phyloP scores from a whole-genome alignment of 2,797 vertebrate genomes.

The Pseudocheirus occidentalis region DNA sequence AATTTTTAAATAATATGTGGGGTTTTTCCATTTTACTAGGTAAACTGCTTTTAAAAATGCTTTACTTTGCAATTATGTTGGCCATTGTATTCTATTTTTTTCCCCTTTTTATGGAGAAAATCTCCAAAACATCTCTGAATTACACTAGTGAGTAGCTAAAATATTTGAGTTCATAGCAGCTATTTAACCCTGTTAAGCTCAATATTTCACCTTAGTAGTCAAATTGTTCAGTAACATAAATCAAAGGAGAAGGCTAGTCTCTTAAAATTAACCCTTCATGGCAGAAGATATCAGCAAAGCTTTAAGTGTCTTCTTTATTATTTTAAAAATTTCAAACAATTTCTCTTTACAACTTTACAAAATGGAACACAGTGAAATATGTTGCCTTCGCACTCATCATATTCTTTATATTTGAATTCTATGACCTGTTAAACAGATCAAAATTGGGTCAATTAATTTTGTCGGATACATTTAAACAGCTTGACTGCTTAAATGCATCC shows the following conservation, averaged over 20 bases:
- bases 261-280: constrained; percentile 62
- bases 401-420: background rate
- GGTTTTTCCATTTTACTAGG: constrained; percentile 16
- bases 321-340: constrained; percentile 12
- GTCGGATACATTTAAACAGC: constrained; percentile 24
- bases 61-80: constrained; percentile 30
- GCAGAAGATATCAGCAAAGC: constrained; percentile 31
- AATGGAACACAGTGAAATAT: background rate
- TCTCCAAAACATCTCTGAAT: constrained; percentile 31
- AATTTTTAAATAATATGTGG: constrained; percentile 31
- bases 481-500: background rate
- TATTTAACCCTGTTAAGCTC: constrained; percentile 15
- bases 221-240: constrained; percentile 51
- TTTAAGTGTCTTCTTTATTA: constrained; percentile 45
- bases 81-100: background rate
- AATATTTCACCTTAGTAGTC: constrained; percentile 44
- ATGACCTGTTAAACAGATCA: background rate
- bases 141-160: constrained; percentile 28
- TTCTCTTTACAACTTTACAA: constrained; percentile 19
- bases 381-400: constrained; percentile 15
- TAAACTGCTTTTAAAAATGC: constrained; percentile 31
- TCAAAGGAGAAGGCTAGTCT: constrained; percentile 40
- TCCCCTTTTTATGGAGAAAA: constrained; percentile 35
- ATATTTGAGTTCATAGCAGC: constrained; percentile 28
- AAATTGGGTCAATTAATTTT: constrained; percentile 19